Base-by-base conservation (phyloP, 2,797 vertebrate species). In the Clarias fuscus region DNA sequence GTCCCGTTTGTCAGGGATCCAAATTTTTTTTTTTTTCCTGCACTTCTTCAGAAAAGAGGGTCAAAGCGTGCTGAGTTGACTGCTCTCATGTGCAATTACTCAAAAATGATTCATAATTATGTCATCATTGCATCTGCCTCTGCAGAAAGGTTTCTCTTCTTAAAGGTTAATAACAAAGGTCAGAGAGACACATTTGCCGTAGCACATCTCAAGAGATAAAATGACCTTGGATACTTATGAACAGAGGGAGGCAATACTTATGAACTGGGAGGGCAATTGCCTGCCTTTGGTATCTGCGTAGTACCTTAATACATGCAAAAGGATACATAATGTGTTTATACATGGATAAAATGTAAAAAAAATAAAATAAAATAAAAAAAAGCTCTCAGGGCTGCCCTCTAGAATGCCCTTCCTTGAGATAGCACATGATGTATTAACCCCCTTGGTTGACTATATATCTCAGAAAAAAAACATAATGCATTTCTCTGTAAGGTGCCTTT, bases 101-200 rank as follows among this genome's bases (percentile, higher is more conserved):
- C 77, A 8, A 67, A 87, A 90, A 89, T 83, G 10, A 88, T 86
- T 85, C 82, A 84, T 88, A 86, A 89, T 89, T 89, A 87, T 81
- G 56, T 85, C 85, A 87, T 68, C 59, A 48, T 83, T 87, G 84
- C 80, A 89, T 76, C 77, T 86, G 71, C 76, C 65, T 85, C 40
- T 22, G 61, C 48, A 37, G 40, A 86, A 82, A 75, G 81, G 62
- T 67, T 83, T 86, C 17, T 84, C 64, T 4, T 59, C 71, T 13
- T 53, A 70, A 37, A 82, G 86, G 86, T 87, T 84, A 87, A 83
- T 18, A 64, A 14, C 58, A 64, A 17, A 67, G 82, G 71, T 67
- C 76, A 53, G 4, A 27, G 17, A 40, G 76, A 71, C 30, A 61
- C 27, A 27, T 18, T 20, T 17, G 53, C 27, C 33, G 40, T 40